Conservation (phyloP, 2,113 vertebrate genomes). For the Passer montanus region DNA sequence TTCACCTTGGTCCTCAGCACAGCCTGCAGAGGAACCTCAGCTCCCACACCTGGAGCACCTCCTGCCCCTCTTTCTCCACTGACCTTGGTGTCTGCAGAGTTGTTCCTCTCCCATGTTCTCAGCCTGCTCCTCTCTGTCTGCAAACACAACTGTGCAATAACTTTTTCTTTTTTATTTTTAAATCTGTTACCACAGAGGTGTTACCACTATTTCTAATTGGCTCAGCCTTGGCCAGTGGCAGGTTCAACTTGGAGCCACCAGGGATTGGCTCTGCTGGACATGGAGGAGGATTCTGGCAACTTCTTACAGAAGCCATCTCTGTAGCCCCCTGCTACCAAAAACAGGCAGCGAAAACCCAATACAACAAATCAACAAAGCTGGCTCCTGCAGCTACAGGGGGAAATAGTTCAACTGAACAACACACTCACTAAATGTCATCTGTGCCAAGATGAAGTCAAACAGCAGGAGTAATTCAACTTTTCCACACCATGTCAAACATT, state of each 20-base stretch:
- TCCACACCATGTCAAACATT: background rate
- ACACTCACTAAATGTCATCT: background rate
- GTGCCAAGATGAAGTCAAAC: background rate
- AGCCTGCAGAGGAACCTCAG: background rate
- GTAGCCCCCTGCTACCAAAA: background rate
- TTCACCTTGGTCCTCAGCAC: background rate
- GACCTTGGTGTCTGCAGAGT: background rate
- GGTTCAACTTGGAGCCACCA: rapidly evolving
- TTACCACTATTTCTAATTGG: background rate
- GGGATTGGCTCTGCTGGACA: background rate
- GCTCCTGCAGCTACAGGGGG: background rate
- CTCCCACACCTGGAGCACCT: background rate
- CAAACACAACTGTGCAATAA: background rate
- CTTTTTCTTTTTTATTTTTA: background rate
- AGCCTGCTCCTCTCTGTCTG: background rate
- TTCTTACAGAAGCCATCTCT: background rate
- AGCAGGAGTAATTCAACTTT: background rate
- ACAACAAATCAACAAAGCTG: background rate
- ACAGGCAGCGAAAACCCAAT: background rate
- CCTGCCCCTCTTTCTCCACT: background rate
- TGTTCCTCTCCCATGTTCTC: background rate
- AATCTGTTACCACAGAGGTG: background rate
- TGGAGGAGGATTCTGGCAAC: background rate
- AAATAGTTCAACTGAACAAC: background rate
- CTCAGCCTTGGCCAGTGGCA: background rate